Conservation (phyloP, 2,797 vertebrate genomes). For the Sebastes aleutianus region DNA sequence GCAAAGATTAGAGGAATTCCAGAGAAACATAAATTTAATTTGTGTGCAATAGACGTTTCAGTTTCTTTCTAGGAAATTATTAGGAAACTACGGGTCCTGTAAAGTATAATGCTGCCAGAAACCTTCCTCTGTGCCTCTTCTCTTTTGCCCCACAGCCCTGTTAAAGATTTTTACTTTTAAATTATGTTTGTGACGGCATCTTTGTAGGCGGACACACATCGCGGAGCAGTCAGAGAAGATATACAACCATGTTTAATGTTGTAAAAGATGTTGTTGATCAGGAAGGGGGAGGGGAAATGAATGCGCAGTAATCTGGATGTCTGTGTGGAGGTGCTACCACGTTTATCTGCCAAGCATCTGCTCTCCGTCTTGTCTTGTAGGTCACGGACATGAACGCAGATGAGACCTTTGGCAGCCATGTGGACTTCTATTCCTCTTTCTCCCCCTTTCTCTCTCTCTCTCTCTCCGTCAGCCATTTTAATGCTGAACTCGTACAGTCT, state of each 20-base stretch:
- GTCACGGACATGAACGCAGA: conserved; percentile 20
- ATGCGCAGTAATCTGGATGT: neutral
- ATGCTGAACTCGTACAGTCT: conserved; percentile 40
- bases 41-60: neutral
- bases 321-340: neutral
- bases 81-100: neutral
- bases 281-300: neutral
- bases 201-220: neutral
- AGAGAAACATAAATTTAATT: neutral
- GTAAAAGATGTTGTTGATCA: neutral
- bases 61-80: neutral
- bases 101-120: neutral
- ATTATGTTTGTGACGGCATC: neutral
- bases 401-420: conserved; percentile 28
- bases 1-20: neutral
- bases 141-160: neutral
- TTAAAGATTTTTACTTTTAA: neutral
- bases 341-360: conserved; percentile 25
- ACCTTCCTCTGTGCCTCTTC: neutral
- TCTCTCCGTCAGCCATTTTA: conserved; percentile 59
- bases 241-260: neutral
- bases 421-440: neutral
- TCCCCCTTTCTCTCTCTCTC: neutral
- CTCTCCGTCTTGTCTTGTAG: conserved; percentile 16
- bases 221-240: neutral